Base-by-base conservation (phyloP, 2,888 invertebrate genomes). In the Protonemura montana region DNA sequence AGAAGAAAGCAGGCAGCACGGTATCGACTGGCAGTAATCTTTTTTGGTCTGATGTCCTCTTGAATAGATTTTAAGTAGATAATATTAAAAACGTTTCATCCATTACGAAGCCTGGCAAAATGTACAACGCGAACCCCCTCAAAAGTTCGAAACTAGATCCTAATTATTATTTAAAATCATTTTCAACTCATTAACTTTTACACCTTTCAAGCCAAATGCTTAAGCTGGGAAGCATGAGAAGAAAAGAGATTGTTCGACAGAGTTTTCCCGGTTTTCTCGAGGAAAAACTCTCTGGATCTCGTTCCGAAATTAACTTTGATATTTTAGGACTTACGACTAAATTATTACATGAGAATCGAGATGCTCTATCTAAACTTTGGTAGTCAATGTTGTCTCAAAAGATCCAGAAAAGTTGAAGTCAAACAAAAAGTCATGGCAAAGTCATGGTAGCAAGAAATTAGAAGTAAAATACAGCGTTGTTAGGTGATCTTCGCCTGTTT, bases 21-120 rank as follows among this genome's bases (percentile, higher is more conserved):
- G 59, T 3, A 59, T 59, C 59, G 59, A 59, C 21, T 59, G 13
- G 59, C 21, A 21, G 59, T 59, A 59, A 59, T 59, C 59, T 59
- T 59, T 59, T n/a, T 59, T 59, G 21, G 16, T 59, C 59, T 59
- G 21, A 59, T 59, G 59, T 59, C 59, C 1, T 21, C 59, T 59
- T 59, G 21, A 59, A 59, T 59, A 59, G 59, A 59, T 59, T 59
- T 59, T 59, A 59, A 59, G 59, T 59, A 59, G 59, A 59, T 59
- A 21, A 59, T 59, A 59, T 7, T 59, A 59, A 59, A 59, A 59
- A 59, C 1, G 16, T 59, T 59, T 10, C 21, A n/a, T 59, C 59
- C 59, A 13, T 59, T 59, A 59, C 1, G 3, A 21, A 59, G 21
- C 13, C 59, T 59, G 59, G 21, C n/a, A 35, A 35, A 59, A 59